These are phyloP conservation scores for Agapostemon virescens DNA, from an alignment of 2,888 invertebrate genomes.

Conservation along the genomic window DNA sequence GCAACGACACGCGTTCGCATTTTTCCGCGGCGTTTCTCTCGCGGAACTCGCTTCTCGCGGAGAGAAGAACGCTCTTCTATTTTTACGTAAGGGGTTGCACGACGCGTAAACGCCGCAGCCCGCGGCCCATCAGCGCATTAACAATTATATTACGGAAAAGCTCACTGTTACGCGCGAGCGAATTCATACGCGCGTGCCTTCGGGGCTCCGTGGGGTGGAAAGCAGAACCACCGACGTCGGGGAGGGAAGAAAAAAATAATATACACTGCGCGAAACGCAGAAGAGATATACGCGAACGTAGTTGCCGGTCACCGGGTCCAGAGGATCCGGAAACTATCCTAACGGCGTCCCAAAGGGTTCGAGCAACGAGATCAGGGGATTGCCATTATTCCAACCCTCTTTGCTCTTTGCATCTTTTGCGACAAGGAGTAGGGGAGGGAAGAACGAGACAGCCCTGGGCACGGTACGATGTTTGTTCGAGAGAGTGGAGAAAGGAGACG, in stretches of 20 bases:
- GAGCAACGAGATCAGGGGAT: no score
- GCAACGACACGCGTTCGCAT: not conserved
- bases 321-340: not conserved
- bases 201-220: slow-evolving; percentile 40
- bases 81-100: slow-evolving; percentile 75
- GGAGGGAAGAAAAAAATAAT: slow-evolving; percentile 40
- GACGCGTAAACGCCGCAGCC: slow-evolving; percentile 73
- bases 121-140: slow-evolving; percentile 78
- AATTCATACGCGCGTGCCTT: slow-evolving; percentile 77
- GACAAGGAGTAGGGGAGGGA: no score
- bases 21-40: slow-evolving; percentile 5
- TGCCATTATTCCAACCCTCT: no score
- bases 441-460: no score
- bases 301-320: not conserved
- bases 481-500: no score
- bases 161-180: slow-evolving; percentile 76
- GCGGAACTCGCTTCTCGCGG: slow-evolving; percentile 29
- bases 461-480: no score
- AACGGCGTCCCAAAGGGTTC: not conserved
- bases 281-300: not conserved
- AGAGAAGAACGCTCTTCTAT: slow-evolving; percentile 69
- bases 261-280: slow-evolving; percentile 21
- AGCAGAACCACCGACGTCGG: slow-evolving; percentile 27
- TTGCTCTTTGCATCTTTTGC: no score
- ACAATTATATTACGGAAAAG: slow-evolving; percentile 79